These are phyloP conservation scores for Lordiphosa mommai DNA, from an alignment of 1,140 invertebrate species.

Conservation along the genomic window DNA sequence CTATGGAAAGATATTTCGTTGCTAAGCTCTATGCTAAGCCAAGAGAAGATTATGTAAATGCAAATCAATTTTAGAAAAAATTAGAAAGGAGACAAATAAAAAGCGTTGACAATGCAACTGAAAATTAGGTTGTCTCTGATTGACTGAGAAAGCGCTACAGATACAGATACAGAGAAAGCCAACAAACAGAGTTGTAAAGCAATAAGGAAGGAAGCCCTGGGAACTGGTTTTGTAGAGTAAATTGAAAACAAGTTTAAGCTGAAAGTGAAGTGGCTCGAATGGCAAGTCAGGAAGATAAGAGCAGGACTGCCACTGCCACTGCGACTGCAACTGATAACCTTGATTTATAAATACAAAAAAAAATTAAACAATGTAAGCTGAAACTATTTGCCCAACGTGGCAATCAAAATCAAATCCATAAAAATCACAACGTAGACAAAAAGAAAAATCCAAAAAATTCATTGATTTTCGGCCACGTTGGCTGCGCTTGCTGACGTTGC, in stretches of 20 bases:
- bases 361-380: conserved; percentile 43
- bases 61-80: conserved; percentile 23
- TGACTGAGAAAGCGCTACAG: conserved; percentile 35
- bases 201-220: conserved; percentile 24
- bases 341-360: conserved; percentile 41
- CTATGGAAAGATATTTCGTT: conserved; percentile 12
- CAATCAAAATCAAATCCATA: conserved; percentile 34
- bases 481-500: conserved; percentile 58
- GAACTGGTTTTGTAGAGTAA: conserved; percentile 46
- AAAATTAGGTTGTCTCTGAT: conserved; percentile 53
- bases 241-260: conserved; percentile 56
- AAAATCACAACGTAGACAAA: conserved; percentile 3
- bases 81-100: conserved; percentile 63
- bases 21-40: conserved; percentile 28
- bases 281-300: conserved; percentile 33
- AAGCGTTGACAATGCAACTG: conserved; percentile 36
- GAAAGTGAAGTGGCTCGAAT: conserved; percentile 72
- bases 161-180: conserved; percentile 44
- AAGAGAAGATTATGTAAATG: conserved; percentile 62
- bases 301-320: conserved; percentile 8
- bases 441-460: conserved; percentile 11
- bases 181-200: conserved; percentile 42
- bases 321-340: conserved; percentile 39
- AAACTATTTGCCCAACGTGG: conserved; percentile 48
- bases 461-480: conserved; percentile 59